These are phyloP conservation scores for Parazoanthus swiftii DNA, from an alignment of 92 coral and sea anemone genomes.

Conservation along the genomic window DNA sequence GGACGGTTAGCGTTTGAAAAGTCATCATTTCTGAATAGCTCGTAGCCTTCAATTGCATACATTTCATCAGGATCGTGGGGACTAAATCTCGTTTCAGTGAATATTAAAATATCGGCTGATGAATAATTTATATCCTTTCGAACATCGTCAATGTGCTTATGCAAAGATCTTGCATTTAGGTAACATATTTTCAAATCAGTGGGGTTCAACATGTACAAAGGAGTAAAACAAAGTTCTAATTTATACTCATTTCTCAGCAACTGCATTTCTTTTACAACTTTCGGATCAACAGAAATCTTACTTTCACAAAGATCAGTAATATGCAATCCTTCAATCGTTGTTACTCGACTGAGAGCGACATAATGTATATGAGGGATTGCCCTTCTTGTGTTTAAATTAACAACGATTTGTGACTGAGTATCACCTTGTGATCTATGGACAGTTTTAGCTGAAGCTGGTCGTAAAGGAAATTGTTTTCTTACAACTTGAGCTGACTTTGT, in stretches of 20 bases:
- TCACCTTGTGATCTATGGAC: constrained; percentile 61
- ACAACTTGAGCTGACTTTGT: constrained; percentile 63
- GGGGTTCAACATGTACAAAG: no score
- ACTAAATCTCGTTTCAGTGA: constrained; percentile 44
- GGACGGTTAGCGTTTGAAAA: constrained; percentile 17
- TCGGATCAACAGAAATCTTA: constrained; percentile 2
- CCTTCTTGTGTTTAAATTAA: constrained; percentile 54
- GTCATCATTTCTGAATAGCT: constrained; percentile 52
- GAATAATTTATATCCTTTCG: constrained; percentile 19
- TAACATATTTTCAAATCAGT: no score
- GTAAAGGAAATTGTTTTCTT: constrained; percentile 75
- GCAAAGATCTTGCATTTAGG: constrained; percentile 49
- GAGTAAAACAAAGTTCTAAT: no score
- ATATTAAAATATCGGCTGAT: constrained; percentile 17
- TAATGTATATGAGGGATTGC: constrained; percentile 75
- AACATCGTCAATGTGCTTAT: constrained; percentile 41
- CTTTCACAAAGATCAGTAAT: constrained; percentile 64
- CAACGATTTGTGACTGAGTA: constrained; percentile 63
- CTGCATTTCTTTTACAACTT: not conserved
- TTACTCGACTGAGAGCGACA: constrained; percentile 70
- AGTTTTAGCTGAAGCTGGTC: constrained; percentile 71
- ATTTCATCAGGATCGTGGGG: constrained; percentile 27
- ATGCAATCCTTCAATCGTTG: constrained; percentile 57
- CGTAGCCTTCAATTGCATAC: constrained; percentile 7
- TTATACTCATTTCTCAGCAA: not conserved